Base-by-base conservation (phyloP, 2,888 invertebrate species). In the Pachliopta kotzebuea region DNA sequence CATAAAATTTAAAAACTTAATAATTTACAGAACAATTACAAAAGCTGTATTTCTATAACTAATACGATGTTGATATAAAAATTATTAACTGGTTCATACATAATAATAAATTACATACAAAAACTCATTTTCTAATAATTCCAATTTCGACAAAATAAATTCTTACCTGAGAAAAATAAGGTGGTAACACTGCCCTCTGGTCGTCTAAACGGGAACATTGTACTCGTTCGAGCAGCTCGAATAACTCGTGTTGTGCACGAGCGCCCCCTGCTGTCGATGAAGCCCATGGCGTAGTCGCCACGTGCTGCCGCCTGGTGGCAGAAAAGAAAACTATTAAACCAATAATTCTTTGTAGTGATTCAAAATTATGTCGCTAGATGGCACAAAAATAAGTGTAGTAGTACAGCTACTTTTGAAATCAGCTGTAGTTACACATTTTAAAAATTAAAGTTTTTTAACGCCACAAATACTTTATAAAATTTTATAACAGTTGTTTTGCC, bases 191-290 rank as follows among this genome's bases (percentile, higher is more conserved):
- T 88, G 98, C 99, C 91, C 99, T 95, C 93, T 99, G 99, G 93
- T 99, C 99, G 85, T 99, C 98, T 81, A 99, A 92, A 69, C 99
- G 94, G 75, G 97, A 97, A 92, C 97, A 96, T 90, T 99, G 98
- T 74, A 98, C 96, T 81, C 97, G 94, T 88, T 98, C 98, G 81
- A 99, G 93, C 77, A 99, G 93, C 86, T 98, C 98, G 88, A 99
- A 98, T 75, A 99, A 94, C 89, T 98, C 98, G 84, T 94, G 93
- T 72, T 92, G 92, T 63, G 93, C 91, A 69, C 92, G 88, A 87
- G 93, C 78, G 90, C 93, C 84, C 70, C 90, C 88, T 84, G 93
- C 81, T 80, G 93, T 72, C 77, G 78, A 67, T 76, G 90, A 83
- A 76, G 93, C 85, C 80, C 93, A 86, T 92, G 92, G 91, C 82